phyloP scores from a whole-genome alignment of 35 echinoderm and acorn worm genomes.

The Hemicentrotus pulcherrimus region DNA sequence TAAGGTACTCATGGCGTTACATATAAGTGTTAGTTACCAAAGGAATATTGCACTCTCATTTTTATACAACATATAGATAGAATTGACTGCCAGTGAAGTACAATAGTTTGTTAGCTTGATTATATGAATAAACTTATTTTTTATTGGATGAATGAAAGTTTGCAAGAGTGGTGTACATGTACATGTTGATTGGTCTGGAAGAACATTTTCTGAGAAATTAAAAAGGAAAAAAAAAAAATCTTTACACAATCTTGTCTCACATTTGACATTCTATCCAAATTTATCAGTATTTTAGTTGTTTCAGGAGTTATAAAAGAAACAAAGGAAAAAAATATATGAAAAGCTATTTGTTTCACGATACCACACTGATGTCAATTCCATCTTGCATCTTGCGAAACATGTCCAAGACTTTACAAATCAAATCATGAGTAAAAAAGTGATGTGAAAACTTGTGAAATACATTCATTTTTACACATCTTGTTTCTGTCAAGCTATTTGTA shows the following conservation, averaged over 20 bases:
- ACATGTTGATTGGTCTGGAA: neutral
- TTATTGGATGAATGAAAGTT: slow-evolving; percentile 7
- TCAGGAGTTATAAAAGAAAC: neutral
- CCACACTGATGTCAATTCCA: neutral
- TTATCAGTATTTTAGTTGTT: neutral
- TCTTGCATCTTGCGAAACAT: neutral
- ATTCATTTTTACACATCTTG: neutral
- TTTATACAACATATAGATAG: neutral
- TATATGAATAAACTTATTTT: neutral
- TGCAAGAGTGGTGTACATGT: neutral
- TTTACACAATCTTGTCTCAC: neutral
- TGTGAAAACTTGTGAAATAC: neutral
- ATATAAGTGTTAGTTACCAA: neutral
- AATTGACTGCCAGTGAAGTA: neutral
- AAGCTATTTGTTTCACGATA: neutral
- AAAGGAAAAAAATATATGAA: neutral
- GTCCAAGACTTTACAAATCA: neutral
- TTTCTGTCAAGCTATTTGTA: neutral
- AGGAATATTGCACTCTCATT: neutral
- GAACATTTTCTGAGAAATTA: neutral
- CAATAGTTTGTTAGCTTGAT: neutral
- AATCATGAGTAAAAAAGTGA: neutral
- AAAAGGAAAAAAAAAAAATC: neutral
- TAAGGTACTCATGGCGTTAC: neutral
- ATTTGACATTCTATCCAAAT: neutral